phyloP scores from a whole-genome alignment of 2,888 invertebrate genomes.

The Lithophane socia region DNA sequence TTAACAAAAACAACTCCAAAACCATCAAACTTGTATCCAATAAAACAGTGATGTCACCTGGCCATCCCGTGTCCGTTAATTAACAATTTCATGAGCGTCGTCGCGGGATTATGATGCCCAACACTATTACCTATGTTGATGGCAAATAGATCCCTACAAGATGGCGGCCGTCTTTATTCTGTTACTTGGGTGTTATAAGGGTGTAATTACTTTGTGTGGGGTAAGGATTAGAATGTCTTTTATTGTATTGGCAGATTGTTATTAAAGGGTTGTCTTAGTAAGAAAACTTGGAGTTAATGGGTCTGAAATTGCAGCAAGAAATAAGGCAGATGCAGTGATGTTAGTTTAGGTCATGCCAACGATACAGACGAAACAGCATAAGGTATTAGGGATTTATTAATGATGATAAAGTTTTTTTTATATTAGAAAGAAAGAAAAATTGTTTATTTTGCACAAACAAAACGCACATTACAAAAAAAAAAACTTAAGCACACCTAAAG shows the following conservation, averaged over 20 bases:
- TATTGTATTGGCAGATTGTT: constrained; percentile 25
- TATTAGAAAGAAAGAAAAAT: too few relatives aligned
- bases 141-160: constrained; percentile 57
- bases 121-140: constrained; percentile 72
- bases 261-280: not conserved
- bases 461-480: too few relatives aligned
- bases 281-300: not conserved
- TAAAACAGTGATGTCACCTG: constrained; percentile 41
- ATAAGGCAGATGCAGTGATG: too few relatives aligned
- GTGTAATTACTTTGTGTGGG: constrained; percentile 41
- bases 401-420: too few relatives aligned
- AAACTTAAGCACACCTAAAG: too few relatives aligned
- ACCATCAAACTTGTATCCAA: constrained; percentile 19
- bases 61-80: constrained; percentile 72
- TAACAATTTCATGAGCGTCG: constrained; percentile 79
- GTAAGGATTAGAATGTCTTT: constrained; percentile 40
- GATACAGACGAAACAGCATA: too few relatives aligned
- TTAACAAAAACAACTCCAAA: constrained; percentile 6
- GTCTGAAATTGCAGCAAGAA: too few relatives aligned
- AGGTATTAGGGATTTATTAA: too few relatives aligned
- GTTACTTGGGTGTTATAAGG: constrained; percentile 40
- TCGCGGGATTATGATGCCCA: constrained; percentile 66
- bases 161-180: constrained; percentile 46
- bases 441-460: too few relatives aligned
- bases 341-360: too few relatives aligned